Evolutionary conservation across 2,888 invertebrate species (phyloP).

Genomic region (Thereva unica): DNA sequence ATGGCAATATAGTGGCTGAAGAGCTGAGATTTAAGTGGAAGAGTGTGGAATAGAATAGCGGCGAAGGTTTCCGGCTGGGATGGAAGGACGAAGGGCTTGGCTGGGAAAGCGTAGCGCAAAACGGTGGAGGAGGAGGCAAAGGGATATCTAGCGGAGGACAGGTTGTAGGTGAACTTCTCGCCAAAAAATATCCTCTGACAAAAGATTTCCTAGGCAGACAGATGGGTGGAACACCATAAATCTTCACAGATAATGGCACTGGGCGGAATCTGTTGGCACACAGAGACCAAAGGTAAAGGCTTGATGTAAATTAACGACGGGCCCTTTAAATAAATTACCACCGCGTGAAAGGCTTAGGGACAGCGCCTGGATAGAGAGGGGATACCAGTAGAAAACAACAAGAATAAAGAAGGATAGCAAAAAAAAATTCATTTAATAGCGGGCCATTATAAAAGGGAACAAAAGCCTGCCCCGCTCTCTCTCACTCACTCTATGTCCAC

Average conservation of each 20-base stretch:
- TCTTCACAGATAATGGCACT: slow-evolving; percentile 30
- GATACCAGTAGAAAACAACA: too few relatives aligned
- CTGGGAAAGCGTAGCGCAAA: slow-evolving; percentile 1
- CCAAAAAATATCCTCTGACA: slow-evolving; percentile 27
- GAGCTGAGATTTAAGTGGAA: too few relatives aligned
- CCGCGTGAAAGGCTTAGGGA: slow-evolving; percentile 24
- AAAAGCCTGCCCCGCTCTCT: neutral
- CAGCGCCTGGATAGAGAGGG: neutral
- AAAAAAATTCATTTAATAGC: neutral
- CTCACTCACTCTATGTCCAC: neutral
- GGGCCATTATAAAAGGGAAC: slow-evolving; percentile 22
- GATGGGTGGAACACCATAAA: slow-evolving; percentile 35
- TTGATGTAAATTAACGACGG: slow-evolving; percentile 36
- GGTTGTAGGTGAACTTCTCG: slow-evolving; percentile 34
- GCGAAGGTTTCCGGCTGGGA: too few relatives aligned
- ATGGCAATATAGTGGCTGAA: too few relatives aligned
- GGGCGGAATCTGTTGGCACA: slow-evolving; percentile 33
- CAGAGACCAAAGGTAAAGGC: slow-evolving; percentile 34
- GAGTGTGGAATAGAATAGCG: too few relatives aligned
- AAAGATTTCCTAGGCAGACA: slow-evolving; percentile 33
- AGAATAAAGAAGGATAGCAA: neutral
- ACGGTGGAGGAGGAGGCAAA: slow-evolving; percentile 7
- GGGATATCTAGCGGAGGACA: slow-evolving; percentile 1
- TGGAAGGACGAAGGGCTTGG: too few relatives aligned
- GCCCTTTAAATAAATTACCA: slow-evolving; percentile 36